Evolutionary conservation across 2,113 vertebrate genomes (phyloP).

Genomic region (Falco punctatus): DNA sequence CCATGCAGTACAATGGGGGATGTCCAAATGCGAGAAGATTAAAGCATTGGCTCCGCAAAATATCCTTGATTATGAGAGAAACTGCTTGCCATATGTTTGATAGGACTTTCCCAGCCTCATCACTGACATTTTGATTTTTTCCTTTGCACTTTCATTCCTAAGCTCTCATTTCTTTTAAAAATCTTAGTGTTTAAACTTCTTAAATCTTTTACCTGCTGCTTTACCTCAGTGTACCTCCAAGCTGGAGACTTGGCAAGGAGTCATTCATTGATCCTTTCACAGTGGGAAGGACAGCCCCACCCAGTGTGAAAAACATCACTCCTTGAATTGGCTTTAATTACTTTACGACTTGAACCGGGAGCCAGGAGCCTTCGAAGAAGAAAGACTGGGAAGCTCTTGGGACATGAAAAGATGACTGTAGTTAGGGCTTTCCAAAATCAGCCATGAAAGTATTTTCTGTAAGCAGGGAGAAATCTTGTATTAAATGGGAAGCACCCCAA

Average conservation of each 20-base stretch:
- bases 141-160: neutral
- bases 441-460: neutral
- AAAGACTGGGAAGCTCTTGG: neutral
- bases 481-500: neutral
- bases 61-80: neutral
- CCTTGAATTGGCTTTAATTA: conserved; percentile 10
- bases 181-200: neutral
- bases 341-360: neutral
- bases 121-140: neutral
- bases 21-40: neutral
- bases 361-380: neutral
- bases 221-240: conserved; percentile 7
- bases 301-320: neutral
- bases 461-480: neutral
- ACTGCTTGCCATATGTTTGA: neutral
- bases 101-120: neutral
- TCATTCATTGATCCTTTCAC: conserved; percentile 1
- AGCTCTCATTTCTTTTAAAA: neutral
- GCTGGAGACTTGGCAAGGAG: neutral
- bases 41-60: neutral
- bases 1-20: neutral
- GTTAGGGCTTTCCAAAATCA: neutral
- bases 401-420: neutral
- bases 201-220: neutral
- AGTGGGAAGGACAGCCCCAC: neutral